Evolutionary conservation across 2,113 vertebrate genomes (phyloP).

Genomic region (Erinaceus europaeus): DNA sequence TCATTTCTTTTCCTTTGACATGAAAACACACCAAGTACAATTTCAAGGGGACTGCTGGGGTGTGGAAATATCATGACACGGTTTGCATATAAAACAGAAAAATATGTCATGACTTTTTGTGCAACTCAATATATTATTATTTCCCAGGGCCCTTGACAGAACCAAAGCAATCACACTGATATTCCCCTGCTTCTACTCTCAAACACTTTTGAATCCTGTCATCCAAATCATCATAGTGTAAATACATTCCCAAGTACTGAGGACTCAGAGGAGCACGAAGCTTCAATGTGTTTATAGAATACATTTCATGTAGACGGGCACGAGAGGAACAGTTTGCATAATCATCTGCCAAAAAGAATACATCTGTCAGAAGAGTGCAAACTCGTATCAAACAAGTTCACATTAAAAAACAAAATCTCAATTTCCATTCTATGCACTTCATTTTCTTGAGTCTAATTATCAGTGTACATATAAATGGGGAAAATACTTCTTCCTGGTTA

Average conservation of each 20-base stretch:
- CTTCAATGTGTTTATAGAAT: conserved; percentile 66
- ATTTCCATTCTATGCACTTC: conserved; percentile 56
- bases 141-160: neutral
- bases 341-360: conserved; percentile 64
- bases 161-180: conserved; percentile 5
- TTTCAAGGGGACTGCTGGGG: conserved; percentile 26
- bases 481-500: conserved; percentile 39
- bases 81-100: too few relatives aligned
- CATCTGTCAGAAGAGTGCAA: conserved; percentile 55
- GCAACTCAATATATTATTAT: conserved; percentile 10
- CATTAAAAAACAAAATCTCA: conserved; percentile 56
- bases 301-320: conserved; percentile 64
- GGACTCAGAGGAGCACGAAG: conserved; percentile 28
- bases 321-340: conserved; percentile 64
- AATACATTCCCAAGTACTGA: conserved; percentile 54
- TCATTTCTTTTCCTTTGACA: neutral
- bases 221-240: conserved; percentile 25
- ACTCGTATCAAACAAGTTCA: conserved; percentile 54
- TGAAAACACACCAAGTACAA: neutral
- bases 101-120: too few relatives aligned
- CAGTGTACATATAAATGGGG: conserved; percentile 42
- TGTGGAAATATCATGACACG: too few relatives aligned
- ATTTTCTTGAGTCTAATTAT: conserved; percentile 62
- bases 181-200: neutral
- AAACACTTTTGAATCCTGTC: conserved; percentile 50